Evolutionary conservation across 2,113 vertebrate species (phyloP).

Genomic region (Barbus barbus): DNA sequence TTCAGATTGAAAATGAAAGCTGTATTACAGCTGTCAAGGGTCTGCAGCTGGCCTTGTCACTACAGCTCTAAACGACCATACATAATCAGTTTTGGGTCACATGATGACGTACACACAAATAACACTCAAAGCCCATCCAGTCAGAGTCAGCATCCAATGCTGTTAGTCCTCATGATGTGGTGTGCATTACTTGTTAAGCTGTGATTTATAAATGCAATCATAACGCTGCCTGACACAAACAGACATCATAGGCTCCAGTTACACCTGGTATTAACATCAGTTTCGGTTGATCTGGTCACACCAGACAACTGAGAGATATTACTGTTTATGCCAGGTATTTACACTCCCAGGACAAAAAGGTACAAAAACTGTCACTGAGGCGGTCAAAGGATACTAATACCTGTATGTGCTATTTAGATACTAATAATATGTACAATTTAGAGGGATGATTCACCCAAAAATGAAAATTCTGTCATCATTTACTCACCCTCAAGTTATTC

Average conservation of each 20-base stretch:
- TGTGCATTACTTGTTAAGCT: slow-evolving; percentile 64
- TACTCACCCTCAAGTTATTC: no score
- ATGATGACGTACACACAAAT: background rate
- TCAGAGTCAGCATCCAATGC: background rate
- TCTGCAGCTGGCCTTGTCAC: slow-evolving; percentile 30
- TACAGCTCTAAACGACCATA: slow-evolving; percentile 12
- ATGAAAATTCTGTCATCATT: no score
- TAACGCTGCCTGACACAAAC: slow-evolving; percentile 70
- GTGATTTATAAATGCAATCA: slow-evolving; percentile 66
- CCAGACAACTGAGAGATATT: background rate
- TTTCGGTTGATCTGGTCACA: background rate
- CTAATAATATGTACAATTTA: no score
- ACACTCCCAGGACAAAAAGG: background rate
- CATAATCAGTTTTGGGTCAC: slow-evolving; percentile 27
- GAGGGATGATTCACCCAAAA: no score
- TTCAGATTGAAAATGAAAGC: slow-evolving; percentile 22
- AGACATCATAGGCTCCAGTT: slow-evolving; percentile 56
- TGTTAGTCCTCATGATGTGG: slow-evolving; percentile 48
- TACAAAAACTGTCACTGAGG: background rate
- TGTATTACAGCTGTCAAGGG: slow-evolving; percentile 21
- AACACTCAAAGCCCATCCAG: background rate
- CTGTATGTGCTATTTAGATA: no score
- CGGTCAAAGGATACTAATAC: no score
- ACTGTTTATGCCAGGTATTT: background rate
- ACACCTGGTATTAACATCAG: background rate